Evolutionary conservation across 2,113 vertebrate genomes (phyloP).

Genomic region (Catharus bicknelli): DNA sequence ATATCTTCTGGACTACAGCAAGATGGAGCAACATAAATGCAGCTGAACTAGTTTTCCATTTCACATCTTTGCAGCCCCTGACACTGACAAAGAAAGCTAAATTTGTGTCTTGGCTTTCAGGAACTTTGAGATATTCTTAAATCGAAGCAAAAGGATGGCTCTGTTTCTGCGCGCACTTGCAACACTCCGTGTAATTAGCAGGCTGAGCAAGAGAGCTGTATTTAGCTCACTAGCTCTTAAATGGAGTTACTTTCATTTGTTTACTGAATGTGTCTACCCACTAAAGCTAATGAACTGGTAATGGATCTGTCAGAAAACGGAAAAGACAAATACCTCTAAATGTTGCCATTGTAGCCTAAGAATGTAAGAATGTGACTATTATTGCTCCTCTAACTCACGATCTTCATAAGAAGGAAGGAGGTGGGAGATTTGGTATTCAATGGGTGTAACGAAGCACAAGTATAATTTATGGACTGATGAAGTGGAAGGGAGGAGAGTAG

Average conservation of each 20-base stretch:
- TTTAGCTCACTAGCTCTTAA: slow-evolving; percentile 67
- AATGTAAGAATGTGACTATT: slow-evolving; percentile 25
- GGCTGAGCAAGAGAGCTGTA: slow-evolving; percentile 30
- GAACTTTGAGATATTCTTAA: not conserved
- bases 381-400: slow-evolving; percentile 30
- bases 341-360: slow-evolving; percentile 42
- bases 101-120: not conserved
- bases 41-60: not conserved
- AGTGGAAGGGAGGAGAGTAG: slow-evolving; percentile 24
- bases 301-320: slow-evolving; percentile 55
- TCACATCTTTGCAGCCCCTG: not conserved
- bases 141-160: not conserved
- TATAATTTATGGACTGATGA: slow-evolving; percentile 37
- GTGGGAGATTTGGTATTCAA: slow-evolving; percentile 33
- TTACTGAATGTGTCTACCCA: slow-evolving; percentile 61
- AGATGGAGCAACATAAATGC: not conserved
- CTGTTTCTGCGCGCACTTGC: not conserved
- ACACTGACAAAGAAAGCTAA: not conserved
- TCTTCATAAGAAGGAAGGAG: not conserved
- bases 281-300: slow-evolving; percentile 70
- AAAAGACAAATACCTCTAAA: slow-evolving; percentile 60
- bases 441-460: not conserved
- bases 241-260: slow-evolving; percentile 62
- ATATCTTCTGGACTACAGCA: not conserved
- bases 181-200: slow-evolving; percentile 41